These are phyloP conservation scores for Brienomyrus longianalis DNA, from an alignment of 2,113 vertebrate genomes.

Conservation along the genomic window DNA sequence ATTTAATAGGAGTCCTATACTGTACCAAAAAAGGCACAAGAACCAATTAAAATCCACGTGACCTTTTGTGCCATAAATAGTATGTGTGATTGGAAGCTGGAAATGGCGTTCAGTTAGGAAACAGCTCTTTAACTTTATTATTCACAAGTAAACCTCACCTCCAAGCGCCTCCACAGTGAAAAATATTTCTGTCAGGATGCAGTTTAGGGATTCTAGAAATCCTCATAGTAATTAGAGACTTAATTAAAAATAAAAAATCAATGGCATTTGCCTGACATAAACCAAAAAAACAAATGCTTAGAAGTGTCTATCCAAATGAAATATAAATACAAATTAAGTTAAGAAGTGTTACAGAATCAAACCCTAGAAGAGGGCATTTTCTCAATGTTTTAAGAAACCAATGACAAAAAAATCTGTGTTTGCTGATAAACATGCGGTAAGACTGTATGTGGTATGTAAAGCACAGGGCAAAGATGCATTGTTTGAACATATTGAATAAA, in stretches of 20 bases:
- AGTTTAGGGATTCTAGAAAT: constrained; percentile 2
- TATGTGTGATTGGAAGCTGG: constrained; percentile 9
- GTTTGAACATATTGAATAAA: background rate
- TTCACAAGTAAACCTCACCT: background rate
- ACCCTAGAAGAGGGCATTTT: background rate
- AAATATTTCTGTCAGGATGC: background rate
- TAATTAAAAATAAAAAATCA: background rate
- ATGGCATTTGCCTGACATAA: background rate
- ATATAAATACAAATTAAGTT: background rate
- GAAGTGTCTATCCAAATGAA: background rate
- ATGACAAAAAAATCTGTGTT: background rate
- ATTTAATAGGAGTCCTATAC: constrained; percentile 16
- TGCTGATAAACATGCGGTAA: background rate
- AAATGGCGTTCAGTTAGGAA: background rate
- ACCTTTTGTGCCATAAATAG: constrained; percentile 16
- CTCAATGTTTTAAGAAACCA: background rate
- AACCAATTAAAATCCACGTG: constrained; percentile 27
- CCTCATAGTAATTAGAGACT: constrained; percentile 11
- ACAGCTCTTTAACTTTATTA: background rate
- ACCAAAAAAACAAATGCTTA: constrained; percentile 10
- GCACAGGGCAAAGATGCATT: background rate
- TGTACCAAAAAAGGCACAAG: constrained; percentile 6
- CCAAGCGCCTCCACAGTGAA: background rate
- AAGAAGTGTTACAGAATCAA: background rate
- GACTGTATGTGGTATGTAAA: background rate